Conservation (phyloP, 1,140 invertebrate genomes). For the Tetragnatha versicolor region DNA sequence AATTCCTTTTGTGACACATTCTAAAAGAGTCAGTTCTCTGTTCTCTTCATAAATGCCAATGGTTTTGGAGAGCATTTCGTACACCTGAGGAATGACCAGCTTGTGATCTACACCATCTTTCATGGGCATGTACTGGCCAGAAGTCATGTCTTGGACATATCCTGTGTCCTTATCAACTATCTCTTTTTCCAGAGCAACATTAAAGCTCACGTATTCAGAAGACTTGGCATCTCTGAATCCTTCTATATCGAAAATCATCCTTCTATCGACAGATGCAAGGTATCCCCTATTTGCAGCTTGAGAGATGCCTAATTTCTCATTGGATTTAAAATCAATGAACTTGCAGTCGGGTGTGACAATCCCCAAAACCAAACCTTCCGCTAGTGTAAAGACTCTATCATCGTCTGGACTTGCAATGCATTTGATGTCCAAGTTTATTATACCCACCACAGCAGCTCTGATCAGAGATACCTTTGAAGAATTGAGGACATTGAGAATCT, state of each 20-base stretch:
- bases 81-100: slow-evolving; percentile 74
- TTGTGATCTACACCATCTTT: slow-evolving; percentile 66
- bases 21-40: slow-evolving; percentile 81
- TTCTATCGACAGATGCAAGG: slow-evolving; percentile 85
- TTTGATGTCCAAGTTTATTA: slow-evolving; percentile 85
- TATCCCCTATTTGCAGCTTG: slow-evolving; percentile 86
- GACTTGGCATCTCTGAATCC: slow-evolving; percentile 85
- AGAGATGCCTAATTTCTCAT: slow-evolving; percentile 74
- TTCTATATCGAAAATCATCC: slow-evolving; percentile 90
- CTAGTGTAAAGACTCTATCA: slow-evolving; percentile 80
- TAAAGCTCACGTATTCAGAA: slow-evolving; percentile 84
- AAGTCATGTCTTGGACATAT: slow-evolving; percentile 77
- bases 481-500: slow-evolving; percentile 81
- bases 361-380: slow-evolving; percentile 80
- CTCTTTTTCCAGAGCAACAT: slow-evolving; percentile 81
- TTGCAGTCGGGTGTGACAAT: slow-evolving; percentile 78
- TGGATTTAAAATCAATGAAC: slow-evolving; percentile 76
- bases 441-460: slow-evolving; percentile 82
- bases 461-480: slow-evolving; percentile 77
- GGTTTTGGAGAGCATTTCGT: slow-evolving; percentile 81
- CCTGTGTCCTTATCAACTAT: slow-evolving; percentile 78
- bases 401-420: slow-evolving; percentile 79
- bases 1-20: slow-evolving; percentile 82
- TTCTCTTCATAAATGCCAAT: slow-evolving; percentile 77
- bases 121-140: slow-evolving; percentile 76